Percentiles rank a stretch among this genome's conserved stretches.
phyloP scores from a whole-genome alignment of 2,888 invertebrate genomes.

The Helleia helle region DNA sequence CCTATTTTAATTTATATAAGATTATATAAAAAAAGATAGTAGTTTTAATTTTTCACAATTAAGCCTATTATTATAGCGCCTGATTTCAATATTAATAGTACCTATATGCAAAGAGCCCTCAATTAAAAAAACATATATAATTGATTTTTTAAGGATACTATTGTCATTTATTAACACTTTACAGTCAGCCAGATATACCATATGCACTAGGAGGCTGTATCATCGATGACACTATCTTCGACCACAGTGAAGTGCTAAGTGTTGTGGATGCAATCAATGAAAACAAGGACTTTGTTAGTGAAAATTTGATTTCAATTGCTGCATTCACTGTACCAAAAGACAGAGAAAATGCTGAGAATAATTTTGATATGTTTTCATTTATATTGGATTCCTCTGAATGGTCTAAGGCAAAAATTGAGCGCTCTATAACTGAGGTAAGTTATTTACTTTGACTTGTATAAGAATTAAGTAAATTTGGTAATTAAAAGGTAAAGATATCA shows the following conservation, averaged over 20 bases:
- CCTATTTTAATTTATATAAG: too few species aligned
- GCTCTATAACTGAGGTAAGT: conserved; percentile 45
- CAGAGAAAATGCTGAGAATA: conserved; percentile 24
- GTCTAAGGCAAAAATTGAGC: conserved; percentile 45
- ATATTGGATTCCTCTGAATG: conserved; percentile 49
- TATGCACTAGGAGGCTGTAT: conserved; percentile 64
- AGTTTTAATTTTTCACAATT: not conserved
- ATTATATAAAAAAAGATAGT: too few species aligned
- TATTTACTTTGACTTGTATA: not conserved
- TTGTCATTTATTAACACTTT: too few species aligned
- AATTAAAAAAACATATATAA: too few species aligned
- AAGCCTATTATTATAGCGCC: too few species aligned
- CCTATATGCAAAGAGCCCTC: too few species aligned
- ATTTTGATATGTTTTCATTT: conserved; percentile 56
- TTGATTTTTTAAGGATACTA: too few species aligned
- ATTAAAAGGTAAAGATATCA: too few species aligned
- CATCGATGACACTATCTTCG: conserved; percentile 47
- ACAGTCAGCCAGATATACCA: conserved; percentile 54
- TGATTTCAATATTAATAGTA: too few species aligned
- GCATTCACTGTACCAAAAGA: conserved; percentile 48
- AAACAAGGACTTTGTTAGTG: conserved; percentile 37
- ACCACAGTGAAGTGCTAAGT: conserved; percentile 33
- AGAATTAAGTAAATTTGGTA: not conserved
- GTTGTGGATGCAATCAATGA: conserved; percentile 39
- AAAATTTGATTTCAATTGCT: conserved; percentile 51